A percentile compares a stretch with the other conserved stretches of the same genome.
Conservation (phyloP, 2,797 vertebrate species). For the Chromobotia macracanthus region DNA sequence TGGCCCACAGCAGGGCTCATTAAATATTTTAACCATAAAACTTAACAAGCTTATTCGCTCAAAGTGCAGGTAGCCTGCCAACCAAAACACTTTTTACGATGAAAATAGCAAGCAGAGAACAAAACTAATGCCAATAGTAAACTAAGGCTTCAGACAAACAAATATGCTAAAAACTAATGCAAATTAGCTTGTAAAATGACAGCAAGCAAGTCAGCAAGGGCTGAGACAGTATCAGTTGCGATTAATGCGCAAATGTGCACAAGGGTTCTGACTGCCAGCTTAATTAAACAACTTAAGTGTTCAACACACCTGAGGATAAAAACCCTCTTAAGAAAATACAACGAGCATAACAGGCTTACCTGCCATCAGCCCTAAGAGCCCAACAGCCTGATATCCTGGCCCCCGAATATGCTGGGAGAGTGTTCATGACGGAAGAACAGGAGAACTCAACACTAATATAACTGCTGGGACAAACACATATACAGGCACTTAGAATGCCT, state of each 20-base stretch:
- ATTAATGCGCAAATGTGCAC: not conserved
- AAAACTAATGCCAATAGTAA: not conserved
- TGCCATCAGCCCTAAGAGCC: conserved; percentile 81
- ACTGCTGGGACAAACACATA: conserved; percentile 51
- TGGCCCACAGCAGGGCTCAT: not conserved
- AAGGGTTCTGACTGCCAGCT: no score
- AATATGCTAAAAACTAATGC: not conserved
- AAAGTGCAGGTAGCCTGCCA: not conserved
- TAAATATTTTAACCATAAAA: not conserved
- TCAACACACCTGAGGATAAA: not conserved
- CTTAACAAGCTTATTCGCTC: conserved; percentile 25
- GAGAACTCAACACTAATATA: conserved; percentile 55
- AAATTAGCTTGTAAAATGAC: not conserved
- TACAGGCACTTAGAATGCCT: conserved; percentile 51
- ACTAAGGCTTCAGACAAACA: not conserved
- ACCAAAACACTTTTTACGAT: not conserved
- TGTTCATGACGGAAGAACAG: conserved; percentile 78
- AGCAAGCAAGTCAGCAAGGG: not conserved
- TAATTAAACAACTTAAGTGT: no score
- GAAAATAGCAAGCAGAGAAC: conserved; percentile 48
- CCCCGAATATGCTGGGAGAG: conserved; percentile 81
- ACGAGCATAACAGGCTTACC: conserved; percentile 80
- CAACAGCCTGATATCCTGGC: conserved; percentile 92
- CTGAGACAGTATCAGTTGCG: not conserved
- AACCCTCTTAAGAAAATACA: not conserved